Percentiles rank a stretch among this genome's conserved stretches.
Conservation (phyloP, 2,888 invertebrate species). For the Clusia tigrina region DNA sequence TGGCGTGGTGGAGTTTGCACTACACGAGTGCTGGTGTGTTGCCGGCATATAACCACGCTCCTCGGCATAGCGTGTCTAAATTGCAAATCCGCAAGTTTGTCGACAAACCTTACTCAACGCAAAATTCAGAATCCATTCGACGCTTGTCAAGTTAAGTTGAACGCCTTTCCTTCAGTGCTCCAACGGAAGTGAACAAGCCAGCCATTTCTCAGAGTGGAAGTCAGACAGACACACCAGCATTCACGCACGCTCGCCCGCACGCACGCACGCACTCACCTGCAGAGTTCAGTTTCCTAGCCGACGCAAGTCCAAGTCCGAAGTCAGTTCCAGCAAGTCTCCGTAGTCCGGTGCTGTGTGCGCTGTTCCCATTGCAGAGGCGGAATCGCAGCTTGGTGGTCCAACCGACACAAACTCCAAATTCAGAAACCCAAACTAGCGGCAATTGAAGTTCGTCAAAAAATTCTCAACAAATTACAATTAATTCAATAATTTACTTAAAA, state of each 20-base stretch:
- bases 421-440: no score
- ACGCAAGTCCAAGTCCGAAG: conserved; percentile 1
- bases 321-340: background rate
- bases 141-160: conserved; percentile 58
- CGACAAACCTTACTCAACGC: conserved; percentile 57
- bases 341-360: no score
- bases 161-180: conserved; percentile 48
- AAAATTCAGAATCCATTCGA: conserved; percentile 60
- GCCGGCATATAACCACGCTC: conserved; percentile 9
- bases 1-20: background rate
- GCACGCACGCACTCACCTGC: no score
- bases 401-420: no score
- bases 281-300: background rate
- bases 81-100: conserved; percentile 30
- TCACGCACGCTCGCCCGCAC: no score
- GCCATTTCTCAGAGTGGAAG: conserved; percentile 21
- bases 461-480: no score
- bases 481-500: no score
- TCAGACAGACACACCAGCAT: no score
- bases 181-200: conserved; percentile 33
- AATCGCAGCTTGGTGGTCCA: no score
- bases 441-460: no score
- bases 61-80: no score
- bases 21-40: background rate
- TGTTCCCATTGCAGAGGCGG: no score